These are phyloP conservation scores for Tragelaphus buxtoni DNA, from an alignment of 2,113 vertebrate genomes.

Conservation along the genomic window DNA sequence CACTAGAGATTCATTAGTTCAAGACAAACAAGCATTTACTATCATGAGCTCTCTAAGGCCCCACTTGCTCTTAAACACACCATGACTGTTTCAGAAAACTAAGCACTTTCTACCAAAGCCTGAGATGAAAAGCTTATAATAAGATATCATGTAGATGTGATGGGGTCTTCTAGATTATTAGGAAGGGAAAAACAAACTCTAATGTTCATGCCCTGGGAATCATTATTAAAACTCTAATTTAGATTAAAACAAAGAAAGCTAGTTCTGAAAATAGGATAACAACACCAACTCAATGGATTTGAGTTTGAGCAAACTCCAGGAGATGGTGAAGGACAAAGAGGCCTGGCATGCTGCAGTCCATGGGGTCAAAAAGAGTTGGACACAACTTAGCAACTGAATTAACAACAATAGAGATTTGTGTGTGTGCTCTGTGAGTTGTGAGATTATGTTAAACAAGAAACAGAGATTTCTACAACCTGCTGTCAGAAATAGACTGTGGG, in stretches of 20 bases:
- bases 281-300: not conserved
- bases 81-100: slow-evolving; percentile 29
- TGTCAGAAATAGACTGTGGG: not conserved
- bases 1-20: slow-evolving; percentile 67
- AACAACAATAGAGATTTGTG: not conserved
- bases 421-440: not conserved
- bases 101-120: slow-evolving; percentile 38
- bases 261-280: slow-evolving; percentile 21
- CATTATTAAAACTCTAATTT: slow-evolving; percentile 27
- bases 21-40: slow-evolving; percentile 69
- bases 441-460: not conserved
- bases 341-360: not conserved
- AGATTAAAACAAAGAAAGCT: slow-evolving; percentile 29
- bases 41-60: not conserved
- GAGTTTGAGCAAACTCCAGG: not conserved
- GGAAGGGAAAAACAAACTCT: slow-evolving; percentile 32
- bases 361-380: not conserved
- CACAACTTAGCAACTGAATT: not conserved
- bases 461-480: not conserved
- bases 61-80: slow-evolving; percentile 47
- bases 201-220: not conserved
- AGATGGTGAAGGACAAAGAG: not conserved
- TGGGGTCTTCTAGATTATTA: not conserved
- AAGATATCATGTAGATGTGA: not conserved
- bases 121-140: slow-evolving; percentile 13